Evolutionary conservation across 2,888 invertebrate species (phyloP).

Genomic region (Rhodophaea formosa): DNA sequence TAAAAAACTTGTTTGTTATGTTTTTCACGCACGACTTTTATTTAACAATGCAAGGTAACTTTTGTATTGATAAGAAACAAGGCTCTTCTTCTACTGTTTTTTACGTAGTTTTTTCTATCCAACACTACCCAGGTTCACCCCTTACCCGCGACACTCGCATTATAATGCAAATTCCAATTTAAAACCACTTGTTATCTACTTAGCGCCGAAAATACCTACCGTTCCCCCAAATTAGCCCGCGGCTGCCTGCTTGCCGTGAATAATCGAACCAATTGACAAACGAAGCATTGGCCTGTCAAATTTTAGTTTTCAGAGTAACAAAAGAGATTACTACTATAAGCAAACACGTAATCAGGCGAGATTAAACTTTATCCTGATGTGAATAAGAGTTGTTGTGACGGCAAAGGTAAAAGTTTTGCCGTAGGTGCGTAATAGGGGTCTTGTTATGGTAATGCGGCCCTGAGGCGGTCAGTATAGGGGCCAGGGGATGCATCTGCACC

Average conservation of each 20-base stretch:
- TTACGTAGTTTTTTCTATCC: too few species aligned
- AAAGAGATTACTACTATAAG: conserved; percentile 44
- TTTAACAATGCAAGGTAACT: too few species aligned
- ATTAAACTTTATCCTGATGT: conserved; percentile 29
- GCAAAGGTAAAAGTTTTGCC: conserved; percentile 35
- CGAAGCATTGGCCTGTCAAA: conserved; percentile 79
- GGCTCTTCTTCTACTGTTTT: too few species aligned
- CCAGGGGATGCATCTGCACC: conserved; percentile 48
- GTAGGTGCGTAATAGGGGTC: conserved; percentile 74
- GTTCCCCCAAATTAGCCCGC: conserved; percentile 68
- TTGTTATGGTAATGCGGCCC: conserved; percentile 78
- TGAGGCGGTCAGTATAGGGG: conserved; percentile 45
- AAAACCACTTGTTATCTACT: conserved; percentile 81
- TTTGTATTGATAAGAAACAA: too few species aligned
- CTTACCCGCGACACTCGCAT: conserved; percentile 17
- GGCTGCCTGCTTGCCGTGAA: conserved; percentile 68
- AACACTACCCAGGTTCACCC: background rate
- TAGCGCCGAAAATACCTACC: conserved; percentile 77
- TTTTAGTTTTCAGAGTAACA: conserved; percentile 72
- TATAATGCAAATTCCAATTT: conserved; percentile 80
- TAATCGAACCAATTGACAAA: conserved; percentile 81
- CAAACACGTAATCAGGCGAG: conserved; percentile 21
- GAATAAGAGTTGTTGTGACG: conserved; percentile 28
- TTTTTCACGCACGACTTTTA: too few species aligned
- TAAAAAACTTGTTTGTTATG: too few species aligned